Percentiles rank a stretch among this genome's conserved stretches.
Conservation (phyloP, 2,113 vertebrate genomes). For the Gasterosteus aculeatus region DNA sequence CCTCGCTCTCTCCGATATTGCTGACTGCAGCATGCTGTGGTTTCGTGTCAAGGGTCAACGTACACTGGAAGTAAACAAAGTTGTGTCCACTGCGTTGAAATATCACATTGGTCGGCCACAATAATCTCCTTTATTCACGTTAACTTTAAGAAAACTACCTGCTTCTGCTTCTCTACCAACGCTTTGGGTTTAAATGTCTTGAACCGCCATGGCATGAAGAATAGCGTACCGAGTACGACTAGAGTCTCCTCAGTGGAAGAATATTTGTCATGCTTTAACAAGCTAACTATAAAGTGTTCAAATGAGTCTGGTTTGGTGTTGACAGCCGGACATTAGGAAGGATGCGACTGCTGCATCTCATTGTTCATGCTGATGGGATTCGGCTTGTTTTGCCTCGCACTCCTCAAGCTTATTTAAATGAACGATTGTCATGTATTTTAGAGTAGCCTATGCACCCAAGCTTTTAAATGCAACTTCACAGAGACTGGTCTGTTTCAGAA, state of each 20-base stretch:
- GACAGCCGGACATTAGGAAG: constrained; percentile 3
- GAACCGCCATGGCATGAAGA: not conserved
- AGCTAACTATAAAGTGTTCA: not conserved
- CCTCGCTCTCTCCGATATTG: too few species aligned
- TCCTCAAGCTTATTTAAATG: constrained; percentile 63
- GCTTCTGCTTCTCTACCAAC: not conserved
- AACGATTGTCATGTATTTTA: constrained; percentile 75
- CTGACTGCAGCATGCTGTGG: too few species aligned
- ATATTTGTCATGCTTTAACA: not conserved
- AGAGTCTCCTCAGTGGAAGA: not conserved
- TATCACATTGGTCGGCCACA: too few species aligned
- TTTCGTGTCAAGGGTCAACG: too few species aligned
- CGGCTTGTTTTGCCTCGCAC: constrained; percentile 27
- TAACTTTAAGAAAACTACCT: not conserved
- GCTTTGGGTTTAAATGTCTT: not conserved
- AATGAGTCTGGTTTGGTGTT: not conserved
- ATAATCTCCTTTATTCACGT: too few species aligned
- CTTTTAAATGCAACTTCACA: constrained; percentile 81
- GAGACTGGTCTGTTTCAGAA: constrained; percentile 77
- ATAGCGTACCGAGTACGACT: not conserved
- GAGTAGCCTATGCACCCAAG: constrained; percentile 66
- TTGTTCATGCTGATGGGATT: constrained; percentile 36
- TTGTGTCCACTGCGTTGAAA: too few species aligned
- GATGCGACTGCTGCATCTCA: constrained; percentile 8
- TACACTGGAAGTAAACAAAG: too few species aligned